Conservation (phyloP, 2,888 invertebrate genomes). For the Drosophila demipolita region DNA sequence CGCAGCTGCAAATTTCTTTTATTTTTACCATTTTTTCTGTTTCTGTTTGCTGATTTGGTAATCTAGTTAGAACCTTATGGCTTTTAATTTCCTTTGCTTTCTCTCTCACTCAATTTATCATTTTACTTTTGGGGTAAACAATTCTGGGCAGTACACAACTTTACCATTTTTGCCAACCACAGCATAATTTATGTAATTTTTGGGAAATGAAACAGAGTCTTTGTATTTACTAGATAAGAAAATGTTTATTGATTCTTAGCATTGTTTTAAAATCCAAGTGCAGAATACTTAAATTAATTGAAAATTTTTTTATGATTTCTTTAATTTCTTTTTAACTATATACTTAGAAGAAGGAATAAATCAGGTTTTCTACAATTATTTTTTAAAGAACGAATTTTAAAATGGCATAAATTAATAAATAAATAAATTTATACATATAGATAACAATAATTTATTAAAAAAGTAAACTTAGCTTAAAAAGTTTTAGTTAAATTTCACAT, state of each 20-base stretch:
- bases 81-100: conserved; percentile 76
- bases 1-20: conserved; percentile 46
- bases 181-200: conserved; percentile 29
- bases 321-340: not conserved
- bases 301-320: not conserved
- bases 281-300: not conserved
- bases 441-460: not conserved
- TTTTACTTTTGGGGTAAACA: conserved; percentile 41
- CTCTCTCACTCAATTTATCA: conserved; percentile 72
- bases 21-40: conserved; percentile 24
- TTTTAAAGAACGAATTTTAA: not conserved
- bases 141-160: conserved; percentile 3
- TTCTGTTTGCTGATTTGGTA: conserved; percentile 53
- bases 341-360: not conserved
- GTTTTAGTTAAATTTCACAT: conserved; percentile 1
- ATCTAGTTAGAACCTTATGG: conserved; percentile 76
- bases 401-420: not conserved
- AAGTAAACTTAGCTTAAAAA: too few species aligned
- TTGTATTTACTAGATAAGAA: too few species aligned
- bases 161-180: conserved; percentile 18
- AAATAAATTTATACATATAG: not conserved
- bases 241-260: not conserved
- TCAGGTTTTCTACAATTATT: not conserved
- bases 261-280: not conserved
- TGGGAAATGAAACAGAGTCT: conserved; percentile 19